Conservation (phyloP, 1,140 invertebrate genomes). For the Drosophila lini region DNA sequence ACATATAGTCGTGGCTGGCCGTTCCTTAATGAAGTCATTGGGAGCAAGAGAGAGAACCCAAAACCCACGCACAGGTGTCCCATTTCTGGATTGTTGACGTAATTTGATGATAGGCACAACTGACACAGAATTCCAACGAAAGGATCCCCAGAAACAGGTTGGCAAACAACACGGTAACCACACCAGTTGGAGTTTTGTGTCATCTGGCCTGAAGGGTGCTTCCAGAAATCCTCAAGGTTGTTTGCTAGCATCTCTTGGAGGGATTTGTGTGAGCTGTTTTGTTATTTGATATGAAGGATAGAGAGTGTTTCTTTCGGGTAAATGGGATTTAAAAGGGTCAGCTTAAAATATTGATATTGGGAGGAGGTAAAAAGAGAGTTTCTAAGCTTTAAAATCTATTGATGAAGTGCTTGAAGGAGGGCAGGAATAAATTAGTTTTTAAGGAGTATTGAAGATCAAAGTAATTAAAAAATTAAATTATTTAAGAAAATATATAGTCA, state of each 20-base stretch:
- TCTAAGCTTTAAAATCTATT: not conserved
- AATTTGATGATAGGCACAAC: constrained; percentile 68
- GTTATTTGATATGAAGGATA: constrained; percentile 30
- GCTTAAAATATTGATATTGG: constrained; percentile 10
- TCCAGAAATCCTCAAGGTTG: constrained; percentile 34
- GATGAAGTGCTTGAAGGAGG: not conserved
- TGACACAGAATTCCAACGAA: constrained; percentile 38
- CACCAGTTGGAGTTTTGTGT: constrained; percentile 46
- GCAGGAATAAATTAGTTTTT: not conserved
- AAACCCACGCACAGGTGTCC: constrained; percentile 70
- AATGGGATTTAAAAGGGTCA: constrained; percentile 11
- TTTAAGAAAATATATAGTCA: not conserved
- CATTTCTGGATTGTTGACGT: constrained; percentile 68
- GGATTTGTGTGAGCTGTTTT: constrained; percentile 15
- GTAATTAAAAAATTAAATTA: no score
- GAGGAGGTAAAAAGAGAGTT: not conserved
- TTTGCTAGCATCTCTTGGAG: constrained; percentile 3
- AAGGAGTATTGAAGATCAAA: not conserved
- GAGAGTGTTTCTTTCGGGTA: not conserved
- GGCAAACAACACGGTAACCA: constrained; percentile 14
- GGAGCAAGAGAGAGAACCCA: constrained; percentile 18
- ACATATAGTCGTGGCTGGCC: constrained; percentile 4
- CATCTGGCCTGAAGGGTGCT: constrained; percentile 28
- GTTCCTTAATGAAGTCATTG: constrained; percentile 51
- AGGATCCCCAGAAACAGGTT: constrained; percentile 32